Evolutionary conservation across 2,797 vertebrate genomes (phyloP).

Genomic region (Vipera latastei): DNA sequence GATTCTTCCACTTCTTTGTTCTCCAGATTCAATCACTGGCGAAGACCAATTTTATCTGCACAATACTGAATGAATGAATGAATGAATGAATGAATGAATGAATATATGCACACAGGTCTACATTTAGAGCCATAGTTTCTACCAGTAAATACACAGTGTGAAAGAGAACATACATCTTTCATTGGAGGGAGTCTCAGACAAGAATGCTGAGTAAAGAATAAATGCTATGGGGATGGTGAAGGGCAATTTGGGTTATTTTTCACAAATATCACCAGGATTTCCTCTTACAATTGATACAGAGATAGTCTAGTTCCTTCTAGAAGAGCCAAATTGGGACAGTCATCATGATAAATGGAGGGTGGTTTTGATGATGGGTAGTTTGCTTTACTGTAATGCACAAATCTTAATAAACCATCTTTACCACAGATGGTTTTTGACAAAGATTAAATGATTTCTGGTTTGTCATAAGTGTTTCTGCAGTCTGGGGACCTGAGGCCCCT

Average conservation of each 20-base stretch:
- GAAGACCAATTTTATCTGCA: background rate
- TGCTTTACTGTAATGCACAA: constrained; percentile 13
- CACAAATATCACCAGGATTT: background rate
- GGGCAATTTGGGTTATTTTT: background rate
- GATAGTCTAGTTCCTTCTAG: background rate
- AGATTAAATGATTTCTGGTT: constrained; percentile 44
- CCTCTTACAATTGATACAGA: background rate
- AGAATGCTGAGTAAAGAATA: too few species aligned
- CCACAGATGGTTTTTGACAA: constrained; percentile 37
- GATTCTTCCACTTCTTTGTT: background rate
- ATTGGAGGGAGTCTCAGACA: background rate
- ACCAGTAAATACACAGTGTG: background rate
- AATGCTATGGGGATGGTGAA: too few species aligned
- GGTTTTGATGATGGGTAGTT: background rate
- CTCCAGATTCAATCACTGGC: background rate
- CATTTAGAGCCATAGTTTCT: background rate
- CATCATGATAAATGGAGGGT: background rate
- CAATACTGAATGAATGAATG: background rate
- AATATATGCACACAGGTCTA: background rate
- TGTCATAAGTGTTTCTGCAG: constrained; percentile 36
- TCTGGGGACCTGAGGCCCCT: constrained; percentile 19
- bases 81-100: background rate
- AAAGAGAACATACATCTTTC: background rate
- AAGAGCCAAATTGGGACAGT: background rate
- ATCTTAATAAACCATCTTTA: background rate